Conservation (phyloP, 2,888 invertebrate genomes). For the Quadroppia sp. region DNA sequence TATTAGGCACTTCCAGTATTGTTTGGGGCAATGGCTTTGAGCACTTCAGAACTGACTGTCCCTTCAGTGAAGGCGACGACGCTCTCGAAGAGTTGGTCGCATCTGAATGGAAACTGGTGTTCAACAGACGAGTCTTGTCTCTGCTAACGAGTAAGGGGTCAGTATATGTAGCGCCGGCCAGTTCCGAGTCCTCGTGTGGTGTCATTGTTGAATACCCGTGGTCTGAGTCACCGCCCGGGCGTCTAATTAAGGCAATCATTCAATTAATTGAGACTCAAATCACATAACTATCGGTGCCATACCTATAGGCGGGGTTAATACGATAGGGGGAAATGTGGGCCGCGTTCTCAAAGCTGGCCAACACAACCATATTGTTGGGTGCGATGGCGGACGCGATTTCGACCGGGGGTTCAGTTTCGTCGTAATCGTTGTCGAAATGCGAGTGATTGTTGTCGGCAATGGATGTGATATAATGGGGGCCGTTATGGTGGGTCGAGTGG, state of each 20-base stretch:
- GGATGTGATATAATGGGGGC: constrained; percentile 52
- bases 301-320: constrained; percentile 71
- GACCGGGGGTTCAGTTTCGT: constrained; percentile 52
- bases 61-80: constrained; percentile 20
- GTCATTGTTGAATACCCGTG: constrained; percentile 94
- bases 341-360: constrained; percentile 57
- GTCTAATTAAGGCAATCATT: constrained; percentile 53
- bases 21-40: neutral
- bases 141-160: constrained; percentile 46
- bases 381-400: constrained; percentile 50
- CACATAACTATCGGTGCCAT: neutral
- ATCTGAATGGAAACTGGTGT: constrained; percentile 15
- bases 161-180: constrained; percentile 46
- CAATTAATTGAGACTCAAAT: neutral
- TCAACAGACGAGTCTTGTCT: constrained; percentile 40
- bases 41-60: neutral
- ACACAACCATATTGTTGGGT: constrained; percentile 39
- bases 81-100: constrained; percentile 22
- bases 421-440: constrained; percentile 54
- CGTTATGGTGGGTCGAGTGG: constrained; percentile 51
- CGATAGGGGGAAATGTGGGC: constrained; percentile 80
- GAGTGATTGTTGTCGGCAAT: constrained; percentile 53
- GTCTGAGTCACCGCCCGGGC: constrained; percentile 75
- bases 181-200: constrained; percentile 78
- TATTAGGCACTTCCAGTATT: constrained; percentile 54